Evolutionary conservation across 2,888 invertebrate genomes (phyloP), one percentile per base, ranked within the genome.

Genomic region (Tenthredo distinguenda): DNA sequence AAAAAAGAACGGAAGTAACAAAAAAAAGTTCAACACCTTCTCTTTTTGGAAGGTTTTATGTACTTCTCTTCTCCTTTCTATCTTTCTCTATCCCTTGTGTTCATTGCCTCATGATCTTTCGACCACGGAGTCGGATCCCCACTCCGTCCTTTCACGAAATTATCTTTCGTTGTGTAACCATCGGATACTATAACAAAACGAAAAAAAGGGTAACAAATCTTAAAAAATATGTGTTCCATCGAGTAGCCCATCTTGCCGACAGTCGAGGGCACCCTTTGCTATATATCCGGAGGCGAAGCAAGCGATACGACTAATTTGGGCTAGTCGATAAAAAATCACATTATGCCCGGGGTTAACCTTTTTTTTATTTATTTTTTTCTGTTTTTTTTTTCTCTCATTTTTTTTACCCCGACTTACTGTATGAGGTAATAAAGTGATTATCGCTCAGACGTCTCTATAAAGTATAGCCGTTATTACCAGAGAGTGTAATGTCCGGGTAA

Each of bases 91-190:
- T 26, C 40, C 83, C 43, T 62, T 7, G 7, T 18, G 15, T 55
- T n/a, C 55, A n/a, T n/a, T 55, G 10, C 55, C n/a, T 55, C 7
- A 7, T 21, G 47, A 50, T 79, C 71, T 18, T 40, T 50, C 18
- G 72, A 26, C 68, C 83, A 62, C 74, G 79, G 76, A 68, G 84
- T 58, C 68, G 71, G 62, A 79, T 84, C 86, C 55, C 84, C 40
- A 83, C n/a, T 74, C 21, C 43, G 15, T 74, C 43, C 74, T 43
- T 74, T 74, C 43, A 74, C 43, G 21, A 43, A 74, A 74, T 74
- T 40, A 74, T 43, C 74, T 21, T 40, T 47, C 43, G 21, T 74
- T 43, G 4, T 10, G 43, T 68, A 74, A 31, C 74, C 21, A 40
- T 21, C 43, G 21, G 21, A 43, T 12, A 84, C n/a, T 26, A 26